Conservation (phyloP, 1,140 invertebrate genomes). For the Yoshiicerus persimilis region DNA sequence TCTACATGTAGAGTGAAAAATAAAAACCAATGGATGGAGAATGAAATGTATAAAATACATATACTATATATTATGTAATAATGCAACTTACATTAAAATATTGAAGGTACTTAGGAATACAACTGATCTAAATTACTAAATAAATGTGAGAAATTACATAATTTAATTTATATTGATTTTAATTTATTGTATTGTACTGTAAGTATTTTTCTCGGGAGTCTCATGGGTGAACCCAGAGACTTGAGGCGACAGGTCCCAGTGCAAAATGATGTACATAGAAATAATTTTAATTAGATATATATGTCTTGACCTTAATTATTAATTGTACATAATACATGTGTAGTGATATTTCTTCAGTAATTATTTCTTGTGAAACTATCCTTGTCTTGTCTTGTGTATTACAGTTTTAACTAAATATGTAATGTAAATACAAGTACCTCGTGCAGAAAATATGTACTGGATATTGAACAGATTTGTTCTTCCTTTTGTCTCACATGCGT, state of each 20-base stretch:
- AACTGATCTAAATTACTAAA: background rate
- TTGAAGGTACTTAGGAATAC: background rate
- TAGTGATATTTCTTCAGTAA: background rate
- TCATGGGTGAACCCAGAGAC: background rate
- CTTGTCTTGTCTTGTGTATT: background rate
- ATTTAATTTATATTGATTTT: background rate
- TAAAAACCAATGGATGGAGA: background rate
- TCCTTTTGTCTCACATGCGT: background rate
- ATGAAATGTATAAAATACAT: background rate
- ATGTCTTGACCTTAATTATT: background rate
- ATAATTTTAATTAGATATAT: background rate
- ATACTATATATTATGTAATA: background rate
- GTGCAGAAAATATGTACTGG: background rate
- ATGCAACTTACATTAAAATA: background rate
- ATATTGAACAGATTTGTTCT: background rate
- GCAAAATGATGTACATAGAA: conserved; percentile 18
- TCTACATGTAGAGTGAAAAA: too few relatives aligned
- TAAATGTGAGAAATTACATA: background rate
- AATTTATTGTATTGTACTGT: conserved; percentile 7
- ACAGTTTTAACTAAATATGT: background rate
- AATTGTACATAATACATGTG: background rate
- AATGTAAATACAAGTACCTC: background rate
- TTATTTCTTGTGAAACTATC: background rate
- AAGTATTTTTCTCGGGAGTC: conserved; percentile 12
- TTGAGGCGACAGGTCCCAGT: conserved; percentile 14